Evolutionary conservation across 1,140 invertebrate species (phyloP).

Genomic region (Acromyrmex echinatior): DNA sequence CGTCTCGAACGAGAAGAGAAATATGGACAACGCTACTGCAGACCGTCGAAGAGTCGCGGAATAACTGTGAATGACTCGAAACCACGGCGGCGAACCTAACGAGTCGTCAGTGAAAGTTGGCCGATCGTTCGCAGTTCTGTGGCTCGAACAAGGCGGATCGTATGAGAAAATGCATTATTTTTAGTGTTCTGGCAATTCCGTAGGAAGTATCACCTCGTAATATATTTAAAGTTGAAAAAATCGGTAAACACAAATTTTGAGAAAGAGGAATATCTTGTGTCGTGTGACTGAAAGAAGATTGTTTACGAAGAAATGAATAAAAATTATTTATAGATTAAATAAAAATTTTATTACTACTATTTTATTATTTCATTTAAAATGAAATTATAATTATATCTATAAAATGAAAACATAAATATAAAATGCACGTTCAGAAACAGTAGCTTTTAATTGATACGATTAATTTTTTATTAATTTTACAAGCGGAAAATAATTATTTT

Average conservation of each 20-base stretch:
- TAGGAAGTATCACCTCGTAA: background rate
- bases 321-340: background rate
- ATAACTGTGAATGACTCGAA: conserved; percentile 85
- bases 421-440: background rate
- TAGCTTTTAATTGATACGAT: background rate
- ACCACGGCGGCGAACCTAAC: conserved; percentile 77
- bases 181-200: background rate
- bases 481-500: background rate
- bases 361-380: background rate
- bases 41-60: conserved; percentile 79
- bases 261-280: background rate
- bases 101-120: conserved; percentile 84
- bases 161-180: background rate
- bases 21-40: conserved; percentile 61
- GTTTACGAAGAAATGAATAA: background rate
- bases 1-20: conserved; percentile 37
- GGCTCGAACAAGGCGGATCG: background rate
- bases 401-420: background rate
- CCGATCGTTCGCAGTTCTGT: conserved; percentile 70
- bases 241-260: no score
- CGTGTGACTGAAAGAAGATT: background rate
- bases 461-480: background rate
- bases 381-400: no score
- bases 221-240: background rate
- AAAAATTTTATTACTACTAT: background rate